Conservation (phyloP, 2,888 invertebrate species). For the Epiblema foenella region DNA sequence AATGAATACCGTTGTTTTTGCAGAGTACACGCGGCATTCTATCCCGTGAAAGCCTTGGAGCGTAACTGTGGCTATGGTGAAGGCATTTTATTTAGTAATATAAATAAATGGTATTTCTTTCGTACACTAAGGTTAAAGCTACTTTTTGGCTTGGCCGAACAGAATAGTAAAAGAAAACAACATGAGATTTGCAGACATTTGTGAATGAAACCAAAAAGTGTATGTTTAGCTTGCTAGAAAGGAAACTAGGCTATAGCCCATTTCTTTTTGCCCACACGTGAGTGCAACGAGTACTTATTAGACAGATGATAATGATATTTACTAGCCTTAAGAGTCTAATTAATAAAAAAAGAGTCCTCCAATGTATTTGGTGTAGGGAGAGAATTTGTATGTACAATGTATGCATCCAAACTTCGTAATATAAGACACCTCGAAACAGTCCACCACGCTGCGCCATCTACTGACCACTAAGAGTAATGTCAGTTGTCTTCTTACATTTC, state of each 20-base stretch:
- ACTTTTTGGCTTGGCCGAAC: too few species aligned
- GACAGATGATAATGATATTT: neutral
- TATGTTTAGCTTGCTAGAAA: neutral
- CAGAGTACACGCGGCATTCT: conserved; percentile 9
- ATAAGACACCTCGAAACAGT: neutral
- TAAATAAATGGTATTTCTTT: neutral
- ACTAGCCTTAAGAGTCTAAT: too few species aligned
- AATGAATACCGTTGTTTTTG: conserved; percentile 25
- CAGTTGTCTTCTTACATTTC: neutral
- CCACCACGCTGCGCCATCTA: neutral
- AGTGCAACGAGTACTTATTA: neutral
- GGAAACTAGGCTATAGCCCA: neutral
- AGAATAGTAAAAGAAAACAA: neutral
- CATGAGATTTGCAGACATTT: neutral
- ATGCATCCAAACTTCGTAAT: neutral
- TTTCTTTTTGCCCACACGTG: neutral
- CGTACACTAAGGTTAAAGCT: neutral
- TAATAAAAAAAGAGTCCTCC: neutral
- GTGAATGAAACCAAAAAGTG: neutral
- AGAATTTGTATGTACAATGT: neutral
- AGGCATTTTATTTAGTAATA: neutral
- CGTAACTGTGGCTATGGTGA: neutral
- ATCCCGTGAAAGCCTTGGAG: conserved; percentile 7
- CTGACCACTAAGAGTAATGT: neutral
- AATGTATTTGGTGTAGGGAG: neutral